Evolutionary conservation across 2,113 vertebrate species (phyloP).

Genomic region (Thamnaconus septentrionalis): DNA sequence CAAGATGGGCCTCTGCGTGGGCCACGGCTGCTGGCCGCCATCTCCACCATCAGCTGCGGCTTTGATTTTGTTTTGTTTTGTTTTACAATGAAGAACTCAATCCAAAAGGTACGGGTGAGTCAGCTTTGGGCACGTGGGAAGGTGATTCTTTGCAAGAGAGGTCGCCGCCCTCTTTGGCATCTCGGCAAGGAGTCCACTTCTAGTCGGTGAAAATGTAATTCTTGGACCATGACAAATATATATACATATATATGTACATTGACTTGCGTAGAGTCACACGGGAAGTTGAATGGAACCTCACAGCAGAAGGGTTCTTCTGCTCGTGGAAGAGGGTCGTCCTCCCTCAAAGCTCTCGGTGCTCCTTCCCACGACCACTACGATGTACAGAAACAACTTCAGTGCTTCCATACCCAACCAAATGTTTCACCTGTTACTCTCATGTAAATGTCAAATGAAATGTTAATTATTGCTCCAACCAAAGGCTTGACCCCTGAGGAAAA

Average conservation of each 20-base stretch:
- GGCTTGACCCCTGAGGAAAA: conserved; percentile 8
- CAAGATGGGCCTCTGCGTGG: not conserved
- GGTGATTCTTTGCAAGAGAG: conserved; percentile 17
- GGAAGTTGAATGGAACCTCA: conserved; percentile 8
- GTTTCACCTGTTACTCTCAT: not conserved
- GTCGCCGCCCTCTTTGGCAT: conserved; percentile 8
- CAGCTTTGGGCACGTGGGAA: conserved; percentile 26
- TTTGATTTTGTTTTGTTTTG: not conserved
- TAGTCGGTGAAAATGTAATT: conserved; percentile 5
- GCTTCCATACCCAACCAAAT: not conserved
- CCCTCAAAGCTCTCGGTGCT: conserved; percentile 28
- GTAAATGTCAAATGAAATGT: conserved; percentile 1
- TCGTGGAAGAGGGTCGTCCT: not conserved
- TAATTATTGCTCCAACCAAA: conserved; percentile 35
- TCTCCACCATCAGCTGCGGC: conserved; percentile 3
- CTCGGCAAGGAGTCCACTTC: not conserved
- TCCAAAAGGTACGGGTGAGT: conserved; percentile 34
- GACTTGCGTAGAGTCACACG: conserved; percentile 1
- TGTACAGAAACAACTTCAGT: conserved; percentile 20
- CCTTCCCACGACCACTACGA: conserved; percentile 4
- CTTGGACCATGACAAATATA: too few relatives aligned
- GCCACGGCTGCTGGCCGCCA: conserved; percentile 13
- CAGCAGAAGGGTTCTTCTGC: conserved; percentile 9
- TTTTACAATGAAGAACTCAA: conserved; percentile 27
- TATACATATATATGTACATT: not conserved